phyloP scores from a whole-genome alignment of 2,113 vertebrate genomes.

The Halcyon malimbica region DNA sequence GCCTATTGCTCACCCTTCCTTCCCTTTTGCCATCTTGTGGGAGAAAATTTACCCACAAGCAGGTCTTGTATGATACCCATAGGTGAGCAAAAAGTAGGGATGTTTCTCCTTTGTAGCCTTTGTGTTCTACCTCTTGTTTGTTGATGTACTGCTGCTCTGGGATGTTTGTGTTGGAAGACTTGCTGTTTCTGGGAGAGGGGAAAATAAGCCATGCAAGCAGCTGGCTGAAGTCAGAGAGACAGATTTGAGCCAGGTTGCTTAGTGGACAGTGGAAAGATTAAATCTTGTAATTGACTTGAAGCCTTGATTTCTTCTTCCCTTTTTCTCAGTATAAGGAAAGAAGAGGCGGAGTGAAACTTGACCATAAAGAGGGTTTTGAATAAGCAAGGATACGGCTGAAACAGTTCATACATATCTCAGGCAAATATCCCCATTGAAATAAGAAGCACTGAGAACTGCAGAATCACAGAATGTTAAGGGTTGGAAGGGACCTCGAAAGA shows the following conservation, averaged over 20 bases:
- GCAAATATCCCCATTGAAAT: background rate
- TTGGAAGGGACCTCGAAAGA: too few species aligned
- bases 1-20: background rate
- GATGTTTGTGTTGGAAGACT: background rate
- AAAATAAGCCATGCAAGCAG: background rate
- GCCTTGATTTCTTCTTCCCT: background rate
- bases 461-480: too few species aligned
- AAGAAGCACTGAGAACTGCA: background rate
- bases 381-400: background rate
- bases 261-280: background rate
- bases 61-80: background rate
- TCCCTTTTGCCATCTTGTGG: background rate
- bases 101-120: background rate
- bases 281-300: background rate
- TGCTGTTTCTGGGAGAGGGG: background rate
- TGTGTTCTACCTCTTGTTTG: background rate
- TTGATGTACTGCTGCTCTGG: fast-evolving
- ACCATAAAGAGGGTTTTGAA: background rate
- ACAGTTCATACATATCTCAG: fast-evolving
- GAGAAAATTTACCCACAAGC: background rate
- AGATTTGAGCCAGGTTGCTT: background rate
- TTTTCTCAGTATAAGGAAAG: background rate
- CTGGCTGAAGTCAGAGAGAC: background rate
- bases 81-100: background rate
- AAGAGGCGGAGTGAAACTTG: background rate